Evolutionary conservation across 2,888 invertebrate species (phyloP).

Genomic region (Chloroclysta siterata): DNA sequence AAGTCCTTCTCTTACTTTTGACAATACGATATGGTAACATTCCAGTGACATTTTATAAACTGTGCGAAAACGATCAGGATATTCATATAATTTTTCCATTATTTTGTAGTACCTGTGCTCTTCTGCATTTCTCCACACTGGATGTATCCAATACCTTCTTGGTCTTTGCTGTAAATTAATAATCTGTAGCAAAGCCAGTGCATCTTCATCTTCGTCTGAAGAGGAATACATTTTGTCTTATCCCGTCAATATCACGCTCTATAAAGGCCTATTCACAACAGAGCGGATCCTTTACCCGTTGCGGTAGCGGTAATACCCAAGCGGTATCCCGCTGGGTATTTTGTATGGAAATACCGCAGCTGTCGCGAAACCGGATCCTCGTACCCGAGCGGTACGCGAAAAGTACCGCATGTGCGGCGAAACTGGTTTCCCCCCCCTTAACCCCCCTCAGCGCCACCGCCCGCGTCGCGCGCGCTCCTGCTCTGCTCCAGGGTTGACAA

Average conservation of each 20-base stretch:
- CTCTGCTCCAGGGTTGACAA: too few relatives aligned
- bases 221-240: constrained; percentile 8
- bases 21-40: constrained; percentile 38
- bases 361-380: too few relatives aligned
- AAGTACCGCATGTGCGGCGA: too few relatives aligned
- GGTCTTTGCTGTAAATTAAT: constrained; percentile 36
- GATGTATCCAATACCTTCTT: constrained; percentile 37
- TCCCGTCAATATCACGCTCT: constrained; percentile 1
- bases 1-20: constrained; percentile 36
- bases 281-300: too few relatives aligned
- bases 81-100: constrained; percentile 35
- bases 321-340: too few relatives aligned
- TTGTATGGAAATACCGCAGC: too few relatives aligned
- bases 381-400: too few relatives aligned
- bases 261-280: not conserved
- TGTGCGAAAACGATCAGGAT: constrained; percentile 38
- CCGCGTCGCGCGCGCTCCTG: too few relatives aligned
- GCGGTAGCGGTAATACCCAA: too few relatives aligned
- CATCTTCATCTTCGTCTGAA: constrained; percentile 32
- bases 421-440: too few relatives aligned
- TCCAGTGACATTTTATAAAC: constrained; percentile 38
- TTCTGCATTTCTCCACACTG: constrained; percentile 18
- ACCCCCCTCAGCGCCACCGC: too few relatives aligned
- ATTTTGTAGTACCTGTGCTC: constrained; percentile 34
- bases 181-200: constrained; percentile 36